A percentile compares a stretch with the other conserved stretches of the same genome.
Conservation (phyloP, 2,888 invertebrate genomes). For the Gymnocheta viridis region DNA sequence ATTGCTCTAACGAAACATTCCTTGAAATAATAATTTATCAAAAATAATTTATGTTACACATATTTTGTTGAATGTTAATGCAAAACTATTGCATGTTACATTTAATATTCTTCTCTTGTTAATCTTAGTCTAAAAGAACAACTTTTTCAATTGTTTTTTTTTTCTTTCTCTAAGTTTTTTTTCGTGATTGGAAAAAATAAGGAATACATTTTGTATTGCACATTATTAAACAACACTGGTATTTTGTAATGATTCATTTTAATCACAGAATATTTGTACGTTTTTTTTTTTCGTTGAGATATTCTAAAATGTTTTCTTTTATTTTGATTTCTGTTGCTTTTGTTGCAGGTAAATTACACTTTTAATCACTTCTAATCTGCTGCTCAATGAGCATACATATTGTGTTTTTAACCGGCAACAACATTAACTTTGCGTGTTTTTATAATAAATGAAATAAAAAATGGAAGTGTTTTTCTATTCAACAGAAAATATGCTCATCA, state of each 20-base stretch:
- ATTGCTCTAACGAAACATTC: neutral
- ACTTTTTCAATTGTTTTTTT: neutral
- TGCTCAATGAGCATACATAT: constrained; percentile 64
- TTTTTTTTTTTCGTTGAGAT: constrained; percentile 41
- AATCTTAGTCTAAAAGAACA: constrained; percentile 24
- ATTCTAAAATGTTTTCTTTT: constrained; percentile 2
- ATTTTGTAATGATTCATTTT: constrained; percentile 59
- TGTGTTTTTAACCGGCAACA: constrained; percentile 40
- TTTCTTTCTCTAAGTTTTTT: neutral
- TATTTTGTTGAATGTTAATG: constrained; percentile 51
- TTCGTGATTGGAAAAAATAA: neutral
- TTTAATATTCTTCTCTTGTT: neutral
- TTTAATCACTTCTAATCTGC: constrained; percentile 69
- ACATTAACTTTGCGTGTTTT: constrained; percentile 65
- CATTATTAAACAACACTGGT: constrained; percentile 59
- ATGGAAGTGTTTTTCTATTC: constrained; percentile 32
- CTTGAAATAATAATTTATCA: neutral
- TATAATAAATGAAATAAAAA: neutral
- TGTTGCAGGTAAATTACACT: constrained; percentile 64
- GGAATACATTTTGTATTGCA: constrained; percentile 39
- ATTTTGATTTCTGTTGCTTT: constrained; percentile 16
- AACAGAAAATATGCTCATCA: neutral
- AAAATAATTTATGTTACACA: constrained; percentile 3
- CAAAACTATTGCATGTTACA: constrained; percentile 43
- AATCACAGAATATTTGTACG: constrained; percentile 54